Percentiles rank a stretch among this genome's conserved stretches.
These are phyloP conservation scores for Zophobas morio DNA, from an alignment of 1,140 invertebrate genomes.

Conservation along the genomic window DNA sequence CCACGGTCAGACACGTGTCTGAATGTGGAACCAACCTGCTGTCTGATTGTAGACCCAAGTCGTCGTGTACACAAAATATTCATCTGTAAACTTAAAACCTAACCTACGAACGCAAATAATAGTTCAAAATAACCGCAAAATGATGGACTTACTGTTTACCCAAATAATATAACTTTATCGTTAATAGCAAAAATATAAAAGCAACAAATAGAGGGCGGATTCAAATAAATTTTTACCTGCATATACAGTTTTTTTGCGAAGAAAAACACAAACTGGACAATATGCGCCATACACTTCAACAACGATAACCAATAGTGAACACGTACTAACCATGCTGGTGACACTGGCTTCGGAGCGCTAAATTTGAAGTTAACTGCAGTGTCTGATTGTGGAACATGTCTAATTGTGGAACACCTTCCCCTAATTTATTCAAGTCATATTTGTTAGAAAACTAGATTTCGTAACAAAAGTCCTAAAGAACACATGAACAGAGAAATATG, in stretches of 20 bases:
- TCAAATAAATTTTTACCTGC: too few relatives aligned
- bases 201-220: too few relatives aligned
- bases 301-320: background rate
- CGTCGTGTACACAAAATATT: background rate
- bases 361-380: background rate
- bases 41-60: background rate
- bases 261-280: too few relatives aligned
- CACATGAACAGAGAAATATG: too few relatives aligned
- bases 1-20: background rate
- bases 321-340: background rate
- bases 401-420: background rate
- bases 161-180: too few relatives aligned
- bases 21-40: background rate
- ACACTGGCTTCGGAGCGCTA: background rate
- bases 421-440: background rate
- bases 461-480: too few relatives aligned
- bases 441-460: too few relatives aligned
- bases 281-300: background rate
- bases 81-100: background rate
- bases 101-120: background rate
- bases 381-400: background rate
- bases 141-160: background rate
- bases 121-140: background rate
- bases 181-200: too few relatives aligned
- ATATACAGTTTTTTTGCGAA: too few relatives aligned